Evolutionary conservation across 2,888 invertebrate genomes (phyloP).

Genomic region (Oscheius sp.): DNA sequence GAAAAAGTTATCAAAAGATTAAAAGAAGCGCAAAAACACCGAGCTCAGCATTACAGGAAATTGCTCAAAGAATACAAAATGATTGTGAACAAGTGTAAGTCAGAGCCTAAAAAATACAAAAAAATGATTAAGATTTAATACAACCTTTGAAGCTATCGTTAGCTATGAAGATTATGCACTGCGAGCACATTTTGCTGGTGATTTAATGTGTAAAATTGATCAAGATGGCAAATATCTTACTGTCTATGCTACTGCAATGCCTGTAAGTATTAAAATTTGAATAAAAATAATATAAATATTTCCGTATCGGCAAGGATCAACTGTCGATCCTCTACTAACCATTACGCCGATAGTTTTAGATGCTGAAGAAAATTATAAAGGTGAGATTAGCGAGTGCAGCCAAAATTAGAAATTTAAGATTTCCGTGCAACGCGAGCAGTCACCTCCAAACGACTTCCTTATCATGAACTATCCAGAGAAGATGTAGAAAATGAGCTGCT

Average conservation of each 20-base stretch:
- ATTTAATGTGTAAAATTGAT: conserved; percentile 59
- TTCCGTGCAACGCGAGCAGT: not conserved
- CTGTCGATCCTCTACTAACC: conserved; percentile 18
- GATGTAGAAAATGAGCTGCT: conserved; percentile 13
- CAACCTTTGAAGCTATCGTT: conserved; percentile 57
- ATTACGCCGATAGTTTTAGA: conserved; percentile 31
- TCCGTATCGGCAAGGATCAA: conserved; percentile 15
- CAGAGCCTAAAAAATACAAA: not conserved
- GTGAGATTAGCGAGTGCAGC: not conserved
- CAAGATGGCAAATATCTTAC: conserved; percentile 40
- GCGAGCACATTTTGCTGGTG: conserved; percentile 47
- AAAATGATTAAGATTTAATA: conserved; percentile 43
- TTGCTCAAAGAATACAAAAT: conserved; percentile 42
- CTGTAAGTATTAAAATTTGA: conserved; percentile 20
- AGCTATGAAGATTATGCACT: conserved; percentile 50
- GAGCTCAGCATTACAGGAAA: conserved; percentile 38
- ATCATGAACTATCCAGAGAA: conserved; percentile 35
- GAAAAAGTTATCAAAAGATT: conserved; percentile 53
- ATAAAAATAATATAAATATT: not conserved
- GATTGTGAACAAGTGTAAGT: conserved; percentile 52
- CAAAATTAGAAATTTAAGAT: not conserved
- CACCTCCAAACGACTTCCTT: conserved; percentile 3
- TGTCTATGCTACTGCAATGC: conserved; percentile 42
- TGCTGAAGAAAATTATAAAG: conserved; percentile 9
- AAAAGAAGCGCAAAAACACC: conserved; percentile 24